Conservation (phyloP, 2,797 vertebrate genomes). For the Crenichthys baileyi region DNA sequence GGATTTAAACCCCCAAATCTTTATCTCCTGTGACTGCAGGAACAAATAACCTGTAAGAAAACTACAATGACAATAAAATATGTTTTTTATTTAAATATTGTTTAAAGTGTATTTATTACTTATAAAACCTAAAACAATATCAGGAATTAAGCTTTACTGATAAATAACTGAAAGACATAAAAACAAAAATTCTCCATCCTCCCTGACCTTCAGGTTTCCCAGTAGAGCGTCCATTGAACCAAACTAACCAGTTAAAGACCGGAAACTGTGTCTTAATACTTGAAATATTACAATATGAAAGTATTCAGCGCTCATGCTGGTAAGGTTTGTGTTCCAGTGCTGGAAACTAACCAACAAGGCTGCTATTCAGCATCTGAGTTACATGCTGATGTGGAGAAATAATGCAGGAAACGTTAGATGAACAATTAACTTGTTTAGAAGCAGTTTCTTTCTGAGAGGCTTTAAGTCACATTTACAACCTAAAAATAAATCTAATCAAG, state of each 20-base stretch:
- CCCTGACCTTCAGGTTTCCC: background rate
- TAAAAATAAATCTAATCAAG: background rate
- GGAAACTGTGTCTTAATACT: background rate
- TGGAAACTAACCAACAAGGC: background rate
- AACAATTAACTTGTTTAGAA: background rate
- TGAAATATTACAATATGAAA: background rate
- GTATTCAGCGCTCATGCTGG: background rate
- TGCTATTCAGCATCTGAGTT: too few relatives aligned
- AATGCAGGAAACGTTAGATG: background rate
- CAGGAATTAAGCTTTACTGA: background rate
- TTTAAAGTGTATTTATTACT: too few relatives aligned
- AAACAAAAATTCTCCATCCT: background rate
- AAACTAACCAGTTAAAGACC: background rate
- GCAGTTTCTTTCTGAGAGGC: too few relatives aligned
- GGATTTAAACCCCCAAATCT: background rate
- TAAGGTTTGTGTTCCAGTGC: background rate
- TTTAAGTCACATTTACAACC: background rate
- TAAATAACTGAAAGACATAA: background rate
- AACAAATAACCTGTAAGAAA: background rate
- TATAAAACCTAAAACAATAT: background rate
- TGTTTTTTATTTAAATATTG: background rate
- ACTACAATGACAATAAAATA: background rate
- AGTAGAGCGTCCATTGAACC: background rate
- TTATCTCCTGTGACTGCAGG: background rate
- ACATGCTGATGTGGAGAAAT: background rate